Evolutionary conservation across 2,888 invertebrate genomes (phyloP).

Genomic region (Lissonota sp.): DNA sequence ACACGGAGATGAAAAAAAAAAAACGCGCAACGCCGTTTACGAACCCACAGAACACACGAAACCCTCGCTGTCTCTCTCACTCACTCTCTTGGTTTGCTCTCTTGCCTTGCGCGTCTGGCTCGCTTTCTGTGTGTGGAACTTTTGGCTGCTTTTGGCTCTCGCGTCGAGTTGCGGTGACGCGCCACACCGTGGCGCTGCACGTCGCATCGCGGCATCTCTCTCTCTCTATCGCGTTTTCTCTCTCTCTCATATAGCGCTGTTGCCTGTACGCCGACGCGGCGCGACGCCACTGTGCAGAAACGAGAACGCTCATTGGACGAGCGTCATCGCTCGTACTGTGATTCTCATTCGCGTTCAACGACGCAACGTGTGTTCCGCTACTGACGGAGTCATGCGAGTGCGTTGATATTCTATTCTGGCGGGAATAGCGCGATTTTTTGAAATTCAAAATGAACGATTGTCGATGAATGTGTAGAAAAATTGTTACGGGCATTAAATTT

Average conservation of each 20-base stretch:
- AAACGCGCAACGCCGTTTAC: constrained; percentile 70
- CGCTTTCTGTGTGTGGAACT: too few species aligned
- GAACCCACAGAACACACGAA: constrained; percentile 74
- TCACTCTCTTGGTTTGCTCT: constrained; percentile 6
- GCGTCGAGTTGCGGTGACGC: constrained; percentile 71
- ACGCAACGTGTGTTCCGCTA: constrained; percentile 45
- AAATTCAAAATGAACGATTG: not conserved
- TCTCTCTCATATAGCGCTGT: constrained; percentile 30
- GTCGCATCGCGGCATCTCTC: constrained; percentile 16
- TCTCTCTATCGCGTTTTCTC: constrained; percentile 37
- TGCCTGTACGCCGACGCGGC: constrained; percentile 63
- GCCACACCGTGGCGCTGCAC: constrained; percentile 67
- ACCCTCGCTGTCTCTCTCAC: constrained; percentile 70
- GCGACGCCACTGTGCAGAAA: constrained; percentile 60
- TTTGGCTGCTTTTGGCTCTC: too few species aligned
- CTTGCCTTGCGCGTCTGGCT: too few species aligned
- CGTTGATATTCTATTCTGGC: not conserved
- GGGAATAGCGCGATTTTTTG: constrained; percentile 8
- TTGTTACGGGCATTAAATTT: too few species aligned
- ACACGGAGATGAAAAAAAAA: constrained; percentile 43
- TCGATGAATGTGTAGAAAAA: too few species aligned
- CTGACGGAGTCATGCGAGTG: constrained; percentile 52
- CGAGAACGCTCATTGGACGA: constrained; percentile 54
- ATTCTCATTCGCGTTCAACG: not conserved
- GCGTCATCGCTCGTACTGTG: not conserved